Evolutionary conservation across 2,113 vertebrate genomes (phyloP).

Genomic region (human (Homo sapiens)): GRCh38 chr13:64088501-64089000

Average conservation of each 20-base stretch:
- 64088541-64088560: constrained; percentile 60
- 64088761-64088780: constrained; percentile 63
- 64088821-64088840: no score
- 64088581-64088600: constrained; percentile 72
- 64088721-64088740: constrained; percentile 62
- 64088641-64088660: constrained; percentile 64
- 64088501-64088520: constrained; percentile 71
- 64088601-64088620: constrained; percentile 73
- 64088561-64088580: constrained; percentile 80
- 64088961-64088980: background rate
- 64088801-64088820: constrained; percentile 52
- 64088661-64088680: constrained; percentile 72
- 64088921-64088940: constrained; percentile 47
- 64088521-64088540: constrained; percentile 61
- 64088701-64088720: constrained; percentile 77
- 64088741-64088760: constrained; percentile 53
- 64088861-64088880: constrained; percentile 53
- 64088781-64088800: constrained; percentile 65
- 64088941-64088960: background rate
- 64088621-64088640: constrained; percentile 75
- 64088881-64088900: constrained; percentile 64
- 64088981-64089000: background rate
- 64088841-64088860: no score
- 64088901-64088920: background rate
- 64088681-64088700: constrained; percentile 73